Evolutionary conservation across 2,113 vertebrate species (phyloP), one percentile per base, ranked within the genome.

Genomic region (Bujurquina vittata): DNA sequence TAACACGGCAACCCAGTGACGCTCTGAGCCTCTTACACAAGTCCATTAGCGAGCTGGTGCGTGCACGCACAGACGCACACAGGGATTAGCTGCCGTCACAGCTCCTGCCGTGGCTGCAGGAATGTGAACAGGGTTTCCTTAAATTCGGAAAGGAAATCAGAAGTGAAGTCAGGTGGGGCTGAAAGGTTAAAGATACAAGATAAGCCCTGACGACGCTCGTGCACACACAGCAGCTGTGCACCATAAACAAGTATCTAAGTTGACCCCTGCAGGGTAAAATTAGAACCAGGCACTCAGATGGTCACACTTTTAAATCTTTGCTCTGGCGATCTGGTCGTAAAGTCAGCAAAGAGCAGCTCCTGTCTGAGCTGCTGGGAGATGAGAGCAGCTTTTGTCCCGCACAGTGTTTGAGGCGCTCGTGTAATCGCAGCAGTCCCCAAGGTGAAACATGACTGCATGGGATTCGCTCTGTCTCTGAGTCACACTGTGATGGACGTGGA

Each of bases 11-110:
- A 83, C 78, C 72, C 29, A 33, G 82, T 89, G 81, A 85, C 49
- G 43, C 76, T 58, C 54, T 88, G 88, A 93, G 88, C 88, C 79
- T 89, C 90, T 92, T 86, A 92, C 84, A 79, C 87, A 87, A 91
- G 85, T 84, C 85, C 80, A 88, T 90, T 84, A 89, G 79, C 2
- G 0, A 80, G 80, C 55, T 58, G 18, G 33, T 26, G 37, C 26
- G 12, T 37, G 63, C 62, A 26, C 1, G 33, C 33, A 26, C 26
- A 26, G 26, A 26, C 37, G 40, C 54, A 83, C 61, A 55, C 9
- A 55, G 5, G 35, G 81, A 92, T 91, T 81, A 91, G 72, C 55
- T 88, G 81, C 87, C 73, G 49, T 91, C 89, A 90, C 85, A 80
- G 57, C 5, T 40, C 35, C 65, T 26, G 1, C 57, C n/a, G 12